A percentile compares a stretch with the other conserved stretches of the same genome.
phyloP scores from a whole-genome alignment of 2,113 vertebrate species.

The Coptodon rendalli region DNA sequence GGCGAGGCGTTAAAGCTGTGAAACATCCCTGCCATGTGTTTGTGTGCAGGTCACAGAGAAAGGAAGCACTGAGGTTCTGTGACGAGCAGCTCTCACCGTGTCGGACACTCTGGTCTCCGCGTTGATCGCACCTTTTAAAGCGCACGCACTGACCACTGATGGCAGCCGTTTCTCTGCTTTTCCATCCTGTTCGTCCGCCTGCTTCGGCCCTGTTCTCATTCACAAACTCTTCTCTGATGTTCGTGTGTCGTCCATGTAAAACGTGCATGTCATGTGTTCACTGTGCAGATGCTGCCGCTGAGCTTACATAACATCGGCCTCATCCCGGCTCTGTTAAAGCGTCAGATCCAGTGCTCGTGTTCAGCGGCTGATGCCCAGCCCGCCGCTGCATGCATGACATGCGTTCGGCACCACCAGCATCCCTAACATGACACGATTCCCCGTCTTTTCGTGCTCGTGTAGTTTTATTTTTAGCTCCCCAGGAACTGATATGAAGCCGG shows the following conservation, averaged over 20 bases:
- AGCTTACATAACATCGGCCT: neutral
- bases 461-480: neutral
- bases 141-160: fast-evolving
- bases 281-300: neutral
- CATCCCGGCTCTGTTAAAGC: neutral
- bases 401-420: neutral
- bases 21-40: neutral
- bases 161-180: neutral
- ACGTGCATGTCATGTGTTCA: neutral
- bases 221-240: neutral
- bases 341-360: neutral
- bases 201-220: neutral
- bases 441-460: neutral
- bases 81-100: neutral
- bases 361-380: neutral
- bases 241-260: neutral
- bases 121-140: neutral
- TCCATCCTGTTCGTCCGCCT: neutral
- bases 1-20: fast-evolving
- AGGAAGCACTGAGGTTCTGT: neutral
- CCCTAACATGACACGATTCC: neutral
- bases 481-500: neutral
- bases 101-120: neutral
- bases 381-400: neutral
- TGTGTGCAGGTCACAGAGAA: neutral